Percentiles rank a stretch among this genome's conserved stretches.
Conservation (phyloP, 1,140 invertebrate genomes). For the Neodiprion lecontei region DNA sequence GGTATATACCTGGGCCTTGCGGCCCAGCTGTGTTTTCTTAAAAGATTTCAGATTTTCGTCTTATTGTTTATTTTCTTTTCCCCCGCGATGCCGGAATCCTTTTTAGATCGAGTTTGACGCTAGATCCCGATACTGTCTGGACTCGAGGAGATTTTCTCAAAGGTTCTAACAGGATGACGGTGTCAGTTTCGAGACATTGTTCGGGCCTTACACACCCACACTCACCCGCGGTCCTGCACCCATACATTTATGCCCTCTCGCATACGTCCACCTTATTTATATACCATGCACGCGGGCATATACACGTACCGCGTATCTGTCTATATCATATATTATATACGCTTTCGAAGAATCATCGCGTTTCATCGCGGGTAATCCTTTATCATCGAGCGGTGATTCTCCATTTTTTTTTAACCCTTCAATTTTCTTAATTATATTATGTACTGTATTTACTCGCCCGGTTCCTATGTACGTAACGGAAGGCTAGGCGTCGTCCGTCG, state of each 20-base stretch:
- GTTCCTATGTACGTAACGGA: no score
- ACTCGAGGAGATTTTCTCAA: conserved; percentile 38
- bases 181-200: conserved; percentile 50
- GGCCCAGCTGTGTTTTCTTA: conserved; percentile 40
- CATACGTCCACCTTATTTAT: neutral
- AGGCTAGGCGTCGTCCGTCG: no score
- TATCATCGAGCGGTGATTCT: conserved; percentile 7
- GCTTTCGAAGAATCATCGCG: conserved; percentile 4
- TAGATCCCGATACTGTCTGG: conserved; percentile 51
- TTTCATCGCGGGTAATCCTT: neutral
- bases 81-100: conserved; percentile 19
- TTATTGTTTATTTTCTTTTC: conserved; percentile 10
- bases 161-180: conserved; percentile 39
- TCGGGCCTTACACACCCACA: conserved; percentile 6
- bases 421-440: conserved; percentile 8
- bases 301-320: neutral
- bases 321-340: neutral
- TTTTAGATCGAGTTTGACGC: conserved; percentile 51
- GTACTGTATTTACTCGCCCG: neutral
- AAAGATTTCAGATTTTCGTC: conserved; percentile 26
- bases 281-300: no score
- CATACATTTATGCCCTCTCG: neutral
- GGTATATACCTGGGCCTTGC: neutral
- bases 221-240: neutral
- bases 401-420: neutral